phyloP scores from a whole-genome alignment of 2,113 vertebrate genomes.

The Petromus typicus region DNA sequence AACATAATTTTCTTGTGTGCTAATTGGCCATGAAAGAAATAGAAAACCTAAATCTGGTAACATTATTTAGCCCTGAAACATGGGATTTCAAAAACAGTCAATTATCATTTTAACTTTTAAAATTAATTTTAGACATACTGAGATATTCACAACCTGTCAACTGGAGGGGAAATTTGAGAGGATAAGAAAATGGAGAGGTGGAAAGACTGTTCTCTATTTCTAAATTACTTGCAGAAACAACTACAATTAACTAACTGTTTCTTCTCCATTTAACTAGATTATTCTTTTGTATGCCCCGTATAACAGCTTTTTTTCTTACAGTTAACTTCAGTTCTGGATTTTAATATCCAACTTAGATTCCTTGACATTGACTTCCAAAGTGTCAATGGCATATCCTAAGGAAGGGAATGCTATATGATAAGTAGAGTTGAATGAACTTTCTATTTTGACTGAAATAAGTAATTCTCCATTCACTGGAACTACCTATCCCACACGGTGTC shows the following conservation, averaged over 20 bases:
- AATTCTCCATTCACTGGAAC: background rate
- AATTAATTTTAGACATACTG: conserved; percentile 9
- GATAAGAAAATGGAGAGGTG: background rate
- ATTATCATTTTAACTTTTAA: conserved; percentile 25
- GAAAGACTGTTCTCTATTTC: background rate
- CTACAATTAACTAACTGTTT: conserved; percentile 28
- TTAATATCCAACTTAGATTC: conserved; percentile 42
- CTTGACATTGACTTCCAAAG: conserved; percentile 36
- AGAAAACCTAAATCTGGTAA: background rate
- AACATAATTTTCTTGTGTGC: background rate
- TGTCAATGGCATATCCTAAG: background rate
- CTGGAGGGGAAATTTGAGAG: background rate
- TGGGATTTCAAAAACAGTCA: conserved; percentile 11
- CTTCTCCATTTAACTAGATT: background rate
- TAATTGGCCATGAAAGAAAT: background rate
- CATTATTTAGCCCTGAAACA: background rate
- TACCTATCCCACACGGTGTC: background rate
- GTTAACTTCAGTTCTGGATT: conserved; percentile 47
- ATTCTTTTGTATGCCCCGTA: background rate
- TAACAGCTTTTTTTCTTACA: background rate
- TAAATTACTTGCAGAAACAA: conserved; percentile 36
- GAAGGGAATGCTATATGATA: background rate
- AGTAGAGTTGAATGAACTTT: conserved; percentile 22
- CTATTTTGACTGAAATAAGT: background rate
- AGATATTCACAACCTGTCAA: background rate